Base-by-base conservation (phyloP, 2,113 vertebrate genomes). In the Zootoca vivipara region DNA sequence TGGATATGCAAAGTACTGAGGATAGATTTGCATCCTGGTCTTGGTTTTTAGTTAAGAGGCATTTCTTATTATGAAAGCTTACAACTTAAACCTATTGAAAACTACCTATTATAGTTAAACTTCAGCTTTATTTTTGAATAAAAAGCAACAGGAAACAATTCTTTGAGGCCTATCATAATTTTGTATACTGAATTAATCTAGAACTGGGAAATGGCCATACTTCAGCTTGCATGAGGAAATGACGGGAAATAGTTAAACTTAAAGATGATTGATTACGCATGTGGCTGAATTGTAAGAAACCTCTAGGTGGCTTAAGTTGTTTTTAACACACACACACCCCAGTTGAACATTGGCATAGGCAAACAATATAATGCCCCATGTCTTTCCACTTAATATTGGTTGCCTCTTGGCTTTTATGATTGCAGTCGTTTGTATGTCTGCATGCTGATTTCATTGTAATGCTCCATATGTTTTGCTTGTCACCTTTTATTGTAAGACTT, bases 1-100 rank as follows among this genome's bases (percentile, higher is more conserved):
- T 9, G 75, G 56, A 12, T 18, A 28, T 7, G 80, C 82, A 22
- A 38, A 79, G 35, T 64, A 90, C 83, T 67, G 20, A 56, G 88
- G 62, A 86, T n/a, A 16, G 74, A 87, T 88, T 86, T 75, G 69
- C 85, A 52, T 88, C 86, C 79, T 33, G 86, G 64, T 89, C 90
- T 65, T 40, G 78, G 89, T 87, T 93, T 46, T 38, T 86, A 4
- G 15, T 38, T 78, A 42, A 69, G 24, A 85, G 18, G 74, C 86
- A 74, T 52, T 87, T 92, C 62, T 69, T 38, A 87, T 42, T 84
- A 84, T 58, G 84, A 92, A 90, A 33, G 6, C 56, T 90, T 83
- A 77, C 13, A 79, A 78, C 10, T 38, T n/a, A 38, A 77, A 13
- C 56, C 90, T 90, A 83, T 91, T 70, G 2, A 83, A 91, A 82